Conservation (phyloP, 2,797 vertebrate genomes). For the Acomys russatus region DNA sequence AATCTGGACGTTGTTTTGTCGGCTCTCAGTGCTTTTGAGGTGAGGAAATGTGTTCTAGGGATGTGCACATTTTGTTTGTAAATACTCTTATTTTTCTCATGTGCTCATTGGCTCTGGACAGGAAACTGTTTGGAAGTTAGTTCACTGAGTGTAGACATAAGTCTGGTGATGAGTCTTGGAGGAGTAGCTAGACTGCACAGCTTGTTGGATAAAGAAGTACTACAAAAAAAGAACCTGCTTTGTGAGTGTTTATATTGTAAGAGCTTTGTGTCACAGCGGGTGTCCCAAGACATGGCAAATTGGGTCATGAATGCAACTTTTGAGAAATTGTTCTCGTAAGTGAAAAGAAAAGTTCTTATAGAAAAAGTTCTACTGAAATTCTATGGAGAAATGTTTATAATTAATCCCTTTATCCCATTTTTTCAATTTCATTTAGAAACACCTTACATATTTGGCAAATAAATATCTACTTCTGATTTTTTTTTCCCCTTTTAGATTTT, state of each 20-base stretch:
- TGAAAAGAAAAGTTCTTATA: neutral
- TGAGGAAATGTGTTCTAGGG: slow-evolving; percentile 80
- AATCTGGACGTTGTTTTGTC: slow-evolving; percentile 92
- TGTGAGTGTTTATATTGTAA: slow-evolving; percentile 25
- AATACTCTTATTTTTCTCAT: slow-evolving; percentile 28
- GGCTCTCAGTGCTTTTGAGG: slow-evolving; percentile 92
- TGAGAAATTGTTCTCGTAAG: neutral
- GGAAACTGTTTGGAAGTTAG: slow-evolving; percentile 18
- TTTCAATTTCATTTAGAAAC: slow-evolving; percentile 9
- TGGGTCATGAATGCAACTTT: slow-evolving; percentile 15
- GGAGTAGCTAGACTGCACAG: neutral
- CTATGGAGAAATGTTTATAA: neutral
- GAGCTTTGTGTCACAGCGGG: neutral
- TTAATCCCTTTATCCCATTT: slow-evolving; percentile 50
- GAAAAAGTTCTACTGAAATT: neutral
- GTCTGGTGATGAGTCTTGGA: neutral
- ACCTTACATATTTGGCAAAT: neutral
- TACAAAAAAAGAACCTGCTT: neutral
- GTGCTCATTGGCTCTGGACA: neutral
- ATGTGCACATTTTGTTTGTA: neutral
- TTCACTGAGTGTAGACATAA: neutral
- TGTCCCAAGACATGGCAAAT: neutral
- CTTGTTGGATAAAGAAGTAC: neutral
- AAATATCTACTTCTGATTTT: slow-evolving; percentile 1
- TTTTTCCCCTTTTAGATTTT: slow-evolving; percentile 87